Conservation (phyloP, 1,140 invertebrate species). For the Drosophila bocqueti region DNA sequence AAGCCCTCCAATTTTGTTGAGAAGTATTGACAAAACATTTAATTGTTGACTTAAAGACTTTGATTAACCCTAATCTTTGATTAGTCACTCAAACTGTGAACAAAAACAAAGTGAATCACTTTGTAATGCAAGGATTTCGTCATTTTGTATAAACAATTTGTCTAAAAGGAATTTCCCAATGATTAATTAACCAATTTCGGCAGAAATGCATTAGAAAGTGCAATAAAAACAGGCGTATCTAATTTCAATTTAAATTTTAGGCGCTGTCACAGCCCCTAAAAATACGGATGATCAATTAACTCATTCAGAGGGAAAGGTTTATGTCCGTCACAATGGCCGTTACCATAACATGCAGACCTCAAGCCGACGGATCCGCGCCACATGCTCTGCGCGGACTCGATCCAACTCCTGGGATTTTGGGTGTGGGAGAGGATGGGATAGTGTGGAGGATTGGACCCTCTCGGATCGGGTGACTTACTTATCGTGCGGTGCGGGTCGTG, state of each 20-base stretch:
- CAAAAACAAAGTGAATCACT: constrained; percentile 24
- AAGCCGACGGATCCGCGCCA: constrained; percentile 40
- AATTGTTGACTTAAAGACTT: background rate
- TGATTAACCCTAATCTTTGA: background rate
- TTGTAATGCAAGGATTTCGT: background rate
- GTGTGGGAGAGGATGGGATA: background rate
- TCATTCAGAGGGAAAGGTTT: background rate
- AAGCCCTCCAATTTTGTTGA: background rate
- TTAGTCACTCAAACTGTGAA: background rate
- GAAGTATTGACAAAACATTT: background rate
- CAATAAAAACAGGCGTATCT: constrained; percentile 14
- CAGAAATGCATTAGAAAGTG: constrained; percentile 23
- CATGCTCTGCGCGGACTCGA: constrained; percentile 29
- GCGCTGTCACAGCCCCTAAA: constrained; percentile 5
- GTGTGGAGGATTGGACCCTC: background rate
- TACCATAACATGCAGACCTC: constrained; percentile 53
- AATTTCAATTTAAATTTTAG: constrained; percentile 6
- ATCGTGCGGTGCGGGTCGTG: constrained; percentile 89
- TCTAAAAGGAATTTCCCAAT: constrained; percentile 5
- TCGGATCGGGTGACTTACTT: constrained; percentile 86
- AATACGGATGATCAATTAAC: constrained; percentile 12
- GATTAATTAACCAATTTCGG: constrained; percentile 10
- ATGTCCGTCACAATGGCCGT: constrained; percentile 7
- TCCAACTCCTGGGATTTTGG: constrained; percentile 28
- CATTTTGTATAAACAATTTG: background rate